phyloP scores from a whole-genome alignment of 2,113 vertebrate genomes.

The Nannospalax galili region DNA sequence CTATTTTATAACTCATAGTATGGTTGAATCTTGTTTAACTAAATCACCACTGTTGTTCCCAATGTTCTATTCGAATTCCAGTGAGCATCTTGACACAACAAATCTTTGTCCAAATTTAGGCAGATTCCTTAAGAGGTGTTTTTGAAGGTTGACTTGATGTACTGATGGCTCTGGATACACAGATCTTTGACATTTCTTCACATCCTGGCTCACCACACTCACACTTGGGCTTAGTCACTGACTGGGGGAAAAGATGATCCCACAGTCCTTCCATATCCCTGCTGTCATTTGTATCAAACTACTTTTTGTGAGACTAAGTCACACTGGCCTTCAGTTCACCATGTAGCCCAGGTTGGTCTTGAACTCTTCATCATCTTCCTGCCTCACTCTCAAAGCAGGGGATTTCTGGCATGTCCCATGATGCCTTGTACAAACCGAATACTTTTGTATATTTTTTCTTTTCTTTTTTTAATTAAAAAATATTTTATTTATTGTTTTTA shows the following conservation, averaged over 20 bases:
- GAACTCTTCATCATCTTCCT: not conserved
- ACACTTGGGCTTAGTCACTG: not conserved
- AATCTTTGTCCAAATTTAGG: not conserved
- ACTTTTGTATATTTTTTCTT: not conserved
- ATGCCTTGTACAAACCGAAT: not conserved
- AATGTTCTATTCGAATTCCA: not conserved
- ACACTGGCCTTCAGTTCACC: not conserved
- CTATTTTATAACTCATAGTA: not conserved
- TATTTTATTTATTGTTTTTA: too few relatives aligned
- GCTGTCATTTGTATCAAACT: too few relatives aligned
- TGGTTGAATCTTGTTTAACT: not conserved
- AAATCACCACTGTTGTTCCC: not conserved
- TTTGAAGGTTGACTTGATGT: not conserved
- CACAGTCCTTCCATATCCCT: not conserved
- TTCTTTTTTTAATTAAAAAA: too few relatives aligned
- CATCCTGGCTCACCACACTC: not conserved
- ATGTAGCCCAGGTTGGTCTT: not conserved
- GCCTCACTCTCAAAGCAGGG: not conserved
- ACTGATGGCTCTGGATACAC: not conserved
- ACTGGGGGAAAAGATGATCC: not conserved
- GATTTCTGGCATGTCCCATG: not conserved
- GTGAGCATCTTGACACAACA: not conserved
- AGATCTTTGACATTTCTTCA: not conserved
- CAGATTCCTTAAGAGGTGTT: not conserved
- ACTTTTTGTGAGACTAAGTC: not conserved